Evolutionary conservation across 2,888 invertebrate genomes (phyloP), one percentile per base, ranked within the genome.

Genomic region (Andrena fulva): DNA sequence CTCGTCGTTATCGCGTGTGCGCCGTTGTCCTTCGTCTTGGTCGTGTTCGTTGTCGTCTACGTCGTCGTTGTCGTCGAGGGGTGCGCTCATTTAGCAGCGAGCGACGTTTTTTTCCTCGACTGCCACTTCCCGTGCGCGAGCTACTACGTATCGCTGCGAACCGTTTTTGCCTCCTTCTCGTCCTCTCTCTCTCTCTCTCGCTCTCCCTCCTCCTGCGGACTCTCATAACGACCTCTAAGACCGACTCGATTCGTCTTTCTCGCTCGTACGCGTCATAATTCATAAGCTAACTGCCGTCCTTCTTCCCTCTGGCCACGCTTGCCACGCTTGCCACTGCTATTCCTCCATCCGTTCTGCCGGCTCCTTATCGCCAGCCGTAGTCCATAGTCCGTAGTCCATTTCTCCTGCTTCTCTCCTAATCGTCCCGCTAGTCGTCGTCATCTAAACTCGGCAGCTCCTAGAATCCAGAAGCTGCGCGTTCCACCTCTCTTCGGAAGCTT

Each of bases 221-320:
- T 72, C 87, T 90, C 89, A 90, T 92, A 92, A 92, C 91, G 91
- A 92, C 90, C 91, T 89, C 85, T 77, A 88, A 89, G 90, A 89
- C 89, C 89, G 85, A 88, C 90, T 89, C 91, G 90, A 91, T 91
- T 87, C 90, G 87, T 93, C 92, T 88, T 86, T 89, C 90, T 88
- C 88, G 85, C 87, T 86, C 86, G 89, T 85, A 87, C 87, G 87
- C 90, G 90, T 91, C 93, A 92, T 93, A 93, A 93, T 92, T 93
- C 93, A 93, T 93, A 93, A 92, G 90, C 90, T 92, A 93, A 93
- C 93, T 92, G 92, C 92, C 90, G 89, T 87, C 87, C 89, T 90
- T 85, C 86, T 85, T 85, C 84, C 77, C 77, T 84, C 81, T 82
- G 80, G 76, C 76, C 80, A 42, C 42, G 20, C 56, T 56, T 20